phyloP scores from a whole-genome alignment of 1,140 invertebrate species.

The Babylonia areolata region DNA sequence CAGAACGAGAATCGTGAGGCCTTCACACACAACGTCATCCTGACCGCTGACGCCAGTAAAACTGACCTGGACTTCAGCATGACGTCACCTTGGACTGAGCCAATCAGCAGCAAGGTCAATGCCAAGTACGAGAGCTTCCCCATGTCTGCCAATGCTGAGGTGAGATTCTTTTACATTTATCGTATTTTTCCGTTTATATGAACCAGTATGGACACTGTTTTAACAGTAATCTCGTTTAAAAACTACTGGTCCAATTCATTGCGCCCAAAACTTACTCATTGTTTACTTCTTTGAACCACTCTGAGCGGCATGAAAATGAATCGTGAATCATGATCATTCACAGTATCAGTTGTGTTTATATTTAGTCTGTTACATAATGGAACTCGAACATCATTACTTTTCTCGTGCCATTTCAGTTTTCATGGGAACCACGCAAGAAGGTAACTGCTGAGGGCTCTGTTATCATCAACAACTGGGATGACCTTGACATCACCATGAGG shows the following conservation, averaged over 20 bases:
- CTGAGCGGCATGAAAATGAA: too few relatives aligned
- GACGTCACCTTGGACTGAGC: constrained; percentile 27
- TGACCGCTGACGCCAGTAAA: neutral
- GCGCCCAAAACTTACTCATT: too few relatives aligned
- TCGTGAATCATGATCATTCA: too few relatives aligned
- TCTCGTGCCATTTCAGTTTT: constrained; percentile 22
- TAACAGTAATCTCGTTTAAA: too few relatives aligned
- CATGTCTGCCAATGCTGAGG: constrained; percentile 19
- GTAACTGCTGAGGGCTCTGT: constrained; percentile 18
- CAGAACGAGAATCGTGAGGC: neutral
- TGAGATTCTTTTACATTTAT: neutral
- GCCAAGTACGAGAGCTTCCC: constrained; percentile 24
- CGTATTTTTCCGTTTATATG: too few relatives aligned
- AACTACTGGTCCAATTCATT: too few relatives aligned
- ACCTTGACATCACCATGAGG: constrained; percentile 31
- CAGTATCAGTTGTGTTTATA: too few relatives aligned
- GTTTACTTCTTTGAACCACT: too few relatives aligned
- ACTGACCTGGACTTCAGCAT: constrained; percentile 17
- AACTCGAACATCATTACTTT: too few relatives aligned
- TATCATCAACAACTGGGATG: neutral
- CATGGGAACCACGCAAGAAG: constrained; percentile 9
- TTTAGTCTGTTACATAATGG: too few relatives aligned
- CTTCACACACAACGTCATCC: neutral
- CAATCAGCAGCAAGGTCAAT: constrained; percentile 34
- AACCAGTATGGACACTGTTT: too few relatives aligned